These are phyloP conservation scores for Tinea pellionella DNA, from an alignment of 2,888 invertebrate genomes.

Conservation along the genomic window DNA sequence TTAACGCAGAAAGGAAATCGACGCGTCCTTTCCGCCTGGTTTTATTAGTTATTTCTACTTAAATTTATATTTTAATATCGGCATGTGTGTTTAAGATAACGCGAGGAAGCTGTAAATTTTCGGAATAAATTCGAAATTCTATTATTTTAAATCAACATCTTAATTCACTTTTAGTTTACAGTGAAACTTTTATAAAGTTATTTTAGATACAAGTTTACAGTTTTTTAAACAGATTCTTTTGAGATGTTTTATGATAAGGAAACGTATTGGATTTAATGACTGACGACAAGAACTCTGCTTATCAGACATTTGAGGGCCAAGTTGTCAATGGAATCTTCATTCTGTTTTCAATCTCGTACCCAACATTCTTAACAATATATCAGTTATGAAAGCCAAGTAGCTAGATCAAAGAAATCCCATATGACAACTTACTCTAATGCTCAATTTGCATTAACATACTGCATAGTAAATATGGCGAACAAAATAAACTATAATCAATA, in stretches of 20 bases:
- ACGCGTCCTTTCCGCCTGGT: not conserved
- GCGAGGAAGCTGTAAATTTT: not conserved
- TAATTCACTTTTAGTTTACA: not conserved
- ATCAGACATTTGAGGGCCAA: constrained; percentile 58
- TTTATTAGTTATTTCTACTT: not conserved
- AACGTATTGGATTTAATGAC: constrained; percentile 18
- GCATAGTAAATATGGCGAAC: constrained; percentile 30
- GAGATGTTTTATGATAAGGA: not conserved
- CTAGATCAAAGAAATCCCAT: not conserved
- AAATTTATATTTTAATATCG: not conserved
- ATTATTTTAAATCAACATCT: not conserved
- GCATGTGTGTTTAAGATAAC: not conserved
- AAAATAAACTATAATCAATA: constrained; percentile 34
- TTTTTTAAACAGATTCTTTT: not conserved
- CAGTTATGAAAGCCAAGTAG: constrained; percentile 18
- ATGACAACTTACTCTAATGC: constrained; percentile 52
- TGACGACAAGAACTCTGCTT: constrained; percentile 62
- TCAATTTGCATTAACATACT: constrained; percentile 26
- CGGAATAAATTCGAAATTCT: not conserved
- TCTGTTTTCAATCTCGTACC: not conserved
- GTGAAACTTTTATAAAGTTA: not conserved
- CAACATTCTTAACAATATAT: constrained; percentile 2
- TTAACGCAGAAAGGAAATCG: not conserved
- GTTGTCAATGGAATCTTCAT: constrained; percentile 32
- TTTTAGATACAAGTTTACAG: not conserved